phyloP scores from a whole-genome alignment of 2,888 invertebrate genomes.

The Pammene aurita region DNA sequence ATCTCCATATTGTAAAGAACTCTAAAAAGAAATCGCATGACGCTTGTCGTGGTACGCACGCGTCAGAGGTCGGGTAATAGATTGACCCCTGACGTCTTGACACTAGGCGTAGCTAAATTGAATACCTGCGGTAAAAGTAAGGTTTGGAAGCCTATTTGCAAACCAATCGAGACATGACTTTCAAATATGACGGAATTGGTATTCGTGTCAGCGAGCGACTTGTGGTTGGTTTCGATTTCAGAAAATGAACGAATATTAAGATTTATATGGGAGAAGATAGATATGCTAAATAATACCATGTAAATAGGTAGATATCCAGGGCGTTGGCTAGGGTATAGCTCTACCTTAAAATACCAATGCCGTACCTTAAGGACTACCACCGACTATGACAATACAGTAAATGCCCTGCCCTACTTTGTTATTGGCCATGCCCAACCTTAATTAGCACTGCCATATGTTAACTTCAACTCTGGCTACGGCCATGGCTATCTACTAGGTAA shows the following conservation, averaged over 20 bases:
- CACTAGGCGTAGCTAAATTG: constrained; percentile 37
- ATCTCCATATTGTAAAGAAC: constrained; percentile 7
- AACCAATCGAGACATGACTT: constrained; percentile 14
- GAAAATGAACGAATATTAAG: background rate
- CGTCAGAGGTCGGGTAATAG: constrained; percentile 37
- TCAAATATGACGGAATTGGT: constrained; percentile 18
- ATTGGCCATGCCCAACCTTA: too few species aligned
- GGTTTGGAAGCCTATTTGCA: constrained; percentile 13
- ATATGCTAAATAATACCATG: too few species aligned
- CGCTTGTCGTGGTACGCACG: constrained; percentile 24
- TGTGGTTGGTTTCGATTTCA: background rate
- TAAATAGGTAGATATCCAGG: too few species aligned
- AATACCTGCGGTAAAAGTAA: constrained; percentile 38
- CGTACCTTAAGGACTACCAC: too few species aligned
- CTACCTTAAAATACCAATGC: too few species aligned
- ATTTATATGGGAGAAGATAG: background rate
- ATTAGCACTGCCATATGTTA: too few species aligned
- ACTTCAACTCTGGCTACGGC: too few species aligned
- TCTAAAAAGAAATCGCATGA: constrained; percentile 36
- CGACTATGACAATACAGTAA: too few species aligned
- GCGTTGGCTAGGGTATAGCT: too few species aligned
- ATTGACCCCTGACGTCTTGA: constrained; percentile 31
- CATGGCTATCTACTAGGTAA: too few species aligned
- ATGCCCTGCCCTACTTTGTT: too few species aligned
- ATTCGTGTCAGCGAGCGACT: background rate